Evolutionary conservation across 2,113 vertebrate genomes (phyloP), one percentile per base, ranked within the genome.

Genomic region (Tiliqua scincoides): DNA sequence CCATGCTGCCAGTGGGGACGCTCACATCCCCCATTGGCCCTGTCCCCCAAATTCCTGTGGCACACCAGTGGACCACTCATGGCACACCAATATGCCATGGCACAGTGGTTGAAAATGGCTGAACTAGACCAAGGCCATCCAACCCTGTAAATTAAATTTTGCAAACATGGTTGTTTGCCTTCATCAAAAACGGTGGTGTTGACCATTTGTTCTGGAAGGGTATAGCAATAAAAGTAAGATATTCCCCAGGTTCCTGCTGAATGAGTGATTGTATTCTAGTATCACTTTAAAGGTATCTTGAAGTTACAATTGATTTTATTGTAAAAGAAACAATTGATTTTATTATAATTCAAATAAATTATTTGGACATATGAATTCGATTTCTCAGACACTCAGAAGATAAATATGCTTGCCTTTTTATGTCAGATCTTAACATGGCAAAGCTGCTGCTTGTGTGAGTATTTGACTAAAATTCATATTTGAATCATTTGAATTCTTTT

Each of bases 351-450:
- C 30, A 67, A 67, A n/a, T 67, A 67, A n/a, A 32, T n/a, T 32
- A 14, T 68, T 68, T 68, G 65, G 30, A 68, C 3, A 0, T 79
- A 65, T 67, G 0, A 86, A 57, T 40, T 79, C 15, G 81, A 71
- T 73, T 88, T 88, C 83, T 32, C 4, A 80, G 57, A 27, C 3
- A 27, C 1, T 17, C 11, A 57, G 54, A n/a, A 78, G 10, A 65
- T 83, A 88, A 89, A 57, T 81, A 87, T 86, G 88, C 85, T 32
- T 85, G n/a, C 48, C 40, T 85, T 86, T 86, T n/a, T 83, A 32
- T 57, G 14, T 57, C 54, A 85, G 30, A 70, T 79, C 40, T 85
- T 83, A 0, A 0, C 57, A 43, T 79, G 32, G 35, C 73, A 73
- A 57, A 17, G 52, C 20, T 54, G 63, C 15, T 86, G 43, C 57